These are phyloP conservation scores for Holotrichia oblita DNA, from an alignment of 1,140 invertebrate genomes.

Conservation along the genomic window DNA sequence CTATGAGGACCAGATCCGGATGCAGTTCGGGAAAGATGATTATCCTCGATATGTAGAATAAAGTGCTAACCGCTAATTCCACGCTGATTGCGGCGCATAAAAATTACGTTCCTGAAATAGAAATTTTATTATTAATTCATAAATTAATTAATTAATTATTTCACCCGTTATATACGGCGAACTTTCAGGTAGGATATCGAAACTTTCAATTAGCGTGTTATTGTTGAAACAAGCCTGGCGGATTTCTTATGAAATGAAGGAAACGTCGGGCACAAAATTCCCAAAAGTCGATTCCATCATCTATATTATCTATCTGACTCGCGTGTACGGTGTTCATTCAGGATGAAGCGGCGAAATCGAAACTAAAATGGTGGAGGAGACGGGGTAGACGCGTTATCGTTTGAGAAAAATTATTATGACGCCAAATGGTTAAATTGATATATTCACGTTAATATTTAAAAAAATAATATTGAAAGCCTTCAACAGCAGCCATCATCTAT, in stretches of 20 bases:
- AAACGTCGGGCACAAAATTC: no score
- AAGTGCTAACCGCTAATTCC: slow-evolving; percentile 77
- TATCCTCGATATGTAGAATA: slow-evolving; percentile 74
- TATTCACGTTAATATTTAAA: not conserved
- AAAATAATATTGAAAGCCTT: not conserved
- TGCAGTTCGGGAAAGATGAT: slow-evolving; percentile 70
- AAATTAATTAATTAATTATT: no score
- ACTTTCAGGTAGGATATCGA: no score
- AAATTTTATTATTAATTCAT: not conserved
- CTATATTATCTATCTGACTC: no score
- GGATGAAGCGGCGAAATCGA: not conserved
- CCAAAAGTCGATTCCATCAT: no score
- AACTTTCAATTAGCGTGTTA: no score
- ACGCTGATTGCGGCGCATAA: slow-evolving; percentile 79
- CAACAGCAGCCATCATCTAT: not conserved
- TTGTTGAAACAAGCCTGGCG: no score
- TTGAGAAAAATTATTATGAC: not conserved
- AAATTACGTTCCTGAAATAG: slow-evolving; percentile 74
- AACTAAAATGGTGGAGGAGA: not conserved
- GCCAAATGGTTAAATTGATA: not conserved
- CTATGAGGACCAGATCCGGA: slow-evolving; percentile 74
- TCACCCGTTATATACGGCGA: no score
- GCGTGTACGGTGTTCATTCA: not conserved
- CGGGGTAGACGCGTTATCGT: not conserved
- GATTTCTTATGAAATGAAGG: no score